phyloP scores from a whole-genome alignment of 2,888 invertebrate genomes.

The Cetonia aurata region DNA sequence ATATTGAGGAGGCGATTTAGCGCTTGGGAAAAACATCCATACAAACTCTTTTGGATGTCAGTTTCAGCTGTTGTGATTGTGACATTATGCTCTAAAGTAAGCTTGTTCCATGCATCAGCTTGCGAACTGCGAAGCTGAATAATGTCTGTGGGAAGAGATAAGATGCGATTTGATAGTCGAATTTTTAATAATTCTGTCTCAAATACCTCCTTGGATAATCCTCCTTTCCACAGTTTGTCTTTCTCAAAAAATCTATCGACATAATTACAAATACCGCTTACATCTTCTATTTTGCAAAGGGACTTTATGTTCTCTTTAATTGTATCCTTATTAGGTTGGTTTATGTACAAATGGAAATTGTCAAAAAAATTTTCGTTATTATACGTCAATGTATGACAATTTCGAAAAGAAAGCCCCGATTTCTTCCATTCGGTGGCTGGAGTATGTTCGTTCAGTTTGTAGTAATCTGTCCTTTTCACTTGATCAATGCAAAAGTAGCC shows the following conservation, averaged over 20 bases:
- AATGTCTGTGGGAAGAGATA: not conserved
- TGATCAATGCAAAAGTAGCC: not conserved
- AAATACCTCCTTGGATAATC: not conserved
- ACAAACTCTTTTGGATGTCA: not conserved
- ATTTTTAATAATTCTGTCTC: constrained; percentile 15
- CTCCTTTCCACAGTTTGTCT: not conserved
- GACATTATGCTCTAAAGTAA: not conserved
- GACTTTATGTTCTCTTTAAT: not conserved
- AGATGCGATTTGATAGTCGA: not conserved
- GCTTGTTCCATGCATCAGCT: not conserved
- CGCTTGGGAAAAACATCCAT: not conserved
- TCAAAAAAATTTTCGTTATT: not conserved
- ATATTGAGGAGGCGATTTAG: not conserved
- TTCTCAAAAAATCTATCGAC: not conserved
- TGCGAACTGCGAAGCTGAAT: not conserved
- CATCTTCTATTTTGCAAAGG: not conserved
- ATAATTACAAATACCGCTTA: not conserved
- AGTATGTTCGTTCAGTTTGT: not conserved
- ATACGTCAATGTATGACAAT: not conserved
- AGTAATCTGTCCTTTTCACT: not conserved
- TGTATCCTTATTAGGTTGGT: not conserved
- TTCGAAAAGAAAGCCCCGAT: not conserved
- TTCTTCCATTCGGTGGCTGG: not conserved
- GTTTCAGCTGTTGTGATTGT: not conserved
- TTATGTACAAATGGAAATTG: constrained; percentile 5